Evolutionary conservation across 2,113 vertebrate species (phyloP).

Genomic region (Ptyas mucosa): DNA sequence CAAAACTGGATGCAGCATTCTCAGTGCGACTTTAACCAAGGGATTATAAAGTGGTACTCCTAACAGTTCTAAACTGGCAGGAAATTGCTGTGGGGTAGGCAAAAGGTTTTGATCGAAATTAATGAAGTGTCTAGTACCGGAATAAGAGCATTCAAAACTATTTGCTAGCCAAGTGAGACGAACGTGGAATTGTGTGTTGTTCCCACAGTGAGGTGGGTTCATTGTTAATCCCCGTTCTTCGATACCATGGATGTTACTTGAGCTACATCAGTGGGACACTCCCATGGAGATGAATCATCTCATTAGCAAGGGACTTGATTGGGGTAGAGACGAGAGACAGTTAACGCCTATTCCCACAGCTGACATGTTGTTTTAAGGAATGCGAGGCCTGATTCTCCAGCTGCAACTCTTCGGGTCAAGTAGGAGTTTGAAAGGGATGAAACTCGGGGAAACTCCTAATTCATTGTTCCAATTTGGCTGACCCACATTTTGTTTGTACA

Average conservation of each 20-base stretch:
- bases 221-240: conserved; percentile 50
- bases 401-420: conserved; percentile 58
- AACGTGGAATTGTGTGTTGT: conserved; percentile 4
- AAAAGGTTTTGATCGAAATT: not conserved
- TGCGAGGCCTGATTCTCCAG: conserved; percentile 59
- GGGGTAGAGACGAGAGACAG: conserved; percentile 56
- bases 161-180: not conserved
- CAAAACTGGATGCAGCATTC: not conserved
- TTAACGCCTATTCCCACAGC: conserved; percentile 64
- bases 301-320: conserved; percentile 50
- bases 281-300: conserved; percentile 53
- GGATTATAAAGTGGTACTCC: not conserved
- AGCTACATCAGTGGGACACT: conserved; percentile 59
- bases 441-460: not conserved
- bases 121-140: not conserved
- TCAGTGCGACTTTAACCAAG: not conserved
- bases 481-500: conserved; percentile 26
- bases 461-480: conserved; percentile 14
- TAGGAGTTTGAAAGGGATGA: conserved; percentile 43
- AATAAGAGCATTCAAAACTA: not conserved
- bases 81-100: not conserved
- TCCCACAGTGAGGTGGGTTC: conserved; percentile 52
- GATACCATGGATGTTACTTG: conserved; percentile 64
- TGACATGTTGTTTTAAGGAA: conserved; percentile 63
- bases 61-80: not conserved